Percentiles rank a stretch among this genome's conserved stretches.
Conservation (phyloP, 2,888 invertebrate genomes). For the Agonopterix subpropinquella region DNA sequence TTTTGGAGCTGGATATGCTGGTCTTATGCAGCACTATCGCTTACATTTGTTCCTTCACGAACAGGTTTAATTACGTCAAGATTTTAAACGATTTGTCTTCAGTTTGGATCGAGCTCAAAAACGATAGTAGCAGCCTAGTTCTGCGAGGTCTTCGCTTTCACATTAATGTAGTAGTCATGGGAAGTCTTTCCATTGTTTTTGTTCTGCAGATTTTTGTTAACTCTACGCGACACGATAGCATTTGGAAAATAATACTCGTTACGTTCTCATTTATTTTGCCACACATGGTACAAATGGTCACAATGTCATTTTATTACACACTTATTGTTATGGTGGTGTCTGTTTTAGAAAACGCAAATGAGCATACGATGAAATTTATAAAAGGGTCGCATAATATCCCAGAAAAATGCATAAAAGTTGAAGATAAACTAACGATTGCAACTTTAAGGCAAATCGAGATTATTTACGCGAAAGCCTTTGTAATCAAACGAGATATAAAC, state of each 20-base stretch:
- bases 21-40: slow-evolving; percentile 28
- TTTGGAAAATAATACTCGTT: slow-evolving; percentile 49
- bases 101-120: slow-evolving; percentile 27
- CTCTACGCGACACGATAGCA: slow-evolving; percentile 33
- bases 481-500: slow-evolving; percentile 41
- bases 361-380: slow-evolving; percentile 20
- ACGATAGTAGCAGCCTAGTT: slow-evolving; percentile 20
- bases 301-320: slow-evolving; percentile 38
- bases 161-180: slow-evolving; percentile 25
- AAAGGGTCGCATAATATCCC: slow-evolving; percentile 13
- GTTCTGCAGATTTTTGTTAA: slow-evolving; percentile 37
- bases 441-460: slow-evolving; percentile 39
- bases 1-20: slow-evolving; percentile 36
- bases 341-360: slow-evolving; percentile 34
- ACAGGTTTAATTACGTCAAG: slow-evolving; percentile 38
- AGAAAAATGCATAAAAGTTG: slow-evolving; percentile 23
- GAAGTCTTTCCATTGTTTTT: slow-evolving; percentile 20
- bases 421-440: slow-evolving; percentile 17
- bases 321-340: slow-evolving; percentile 37
- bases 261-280: slow-evolving; percentile 40
- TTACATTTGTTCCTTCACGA: slow-evolving; percentile 35
- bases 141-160: slow-evolving; percentile 28
- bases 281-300: slow-evolving; percentile 46
- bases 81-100: slow-evolving; percentile 38
- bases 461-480: slow-evolving; percentile 36